phyloP scores from a whole-genome alignment of 2,113 vertebrate genomes.

The rabbit (Oryctolagus cuniculus) region mOryCun1.1 NC_091434.1:16570501-16571000 shows the following conservation, averaged over 20 bases:
- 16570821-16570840: not conserved
- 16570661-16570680: slow-evolving; percentile 11
- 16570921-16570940: not conserved
- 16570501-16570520: not conserved
- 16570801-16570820: not conserved
- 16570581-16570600: slow-evolving; percentile 7
- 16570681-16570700: not conserved
- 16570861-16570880: not conserved
- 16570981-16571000: not conserved
- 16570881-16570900: slow-evolving; percentile 39
- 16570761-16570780: not conserved
- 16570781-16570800: slow-evolving; percentile 10
- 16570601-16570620: not conserved
- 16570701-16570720: not conserved
- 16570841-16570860: not conserved
- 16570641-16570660: not conserved
- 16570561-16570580: not conserved
- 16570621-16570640: not conserved
- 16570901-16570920: slow-evolving; percentile 1
- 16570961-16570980: not conserved
- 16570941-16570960: not conserved
- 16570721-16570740: not conserved
- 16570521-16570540: not conserved
- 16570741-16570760: not conserved
- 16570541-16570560: not conserved